Percentiles rank a stretch among this genome's conserved stretches.
Conservation (phyloP, 2,113 vertebrate genomes). For the Vombatus ursinus region DNA sequence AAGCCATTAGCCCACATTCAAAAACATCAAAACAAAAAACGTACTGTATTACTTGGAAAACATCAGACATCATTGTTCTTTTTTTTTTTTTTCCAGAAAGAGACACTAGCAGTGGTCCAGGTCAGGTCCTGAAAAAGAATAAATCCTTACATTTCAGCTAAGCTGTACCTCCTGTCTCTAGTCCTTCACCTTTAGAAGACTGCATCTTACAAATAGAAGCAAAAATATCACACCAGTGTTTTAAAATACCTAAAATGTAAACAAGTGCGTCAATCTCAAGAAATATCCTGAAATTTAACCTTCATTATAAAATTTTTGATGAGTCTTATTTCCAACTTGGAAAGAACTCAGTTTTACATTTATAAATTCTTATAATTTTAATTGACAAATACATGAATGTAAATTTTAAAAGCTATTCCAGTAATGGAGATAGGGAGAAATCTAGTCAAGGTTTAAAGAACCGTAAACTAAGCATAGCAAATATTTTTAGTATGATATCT, state of each 20-base stretch:
- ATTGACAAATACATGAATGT: background rate
- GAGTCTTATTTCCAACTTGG: background rate
- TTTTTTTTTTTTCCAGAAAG: too few relatives aligned
- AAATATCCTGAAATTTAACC: background rate
- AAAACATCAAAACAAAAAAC: background rate
- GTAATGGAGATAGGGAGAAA: background rate
- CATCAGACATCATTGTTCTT: background rate
- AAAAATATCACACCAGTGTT: conserved; percentile 3
- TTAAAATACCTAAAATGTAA: conserved; percentile 11
- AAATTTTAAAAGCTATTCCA: background rate
- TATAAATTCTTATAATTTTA: background rate
- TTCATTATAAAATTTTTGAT: background rate
- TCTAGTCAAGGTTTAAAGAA: background rate
- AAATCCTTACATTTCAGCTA: background rate
- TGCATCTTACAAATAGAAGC: background rate
- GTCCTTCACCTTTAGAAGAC: background rate
- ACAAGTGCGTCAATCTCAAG: background rate
- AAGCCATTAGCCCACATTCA: background rate
- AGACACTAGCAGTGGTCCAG: background rate
- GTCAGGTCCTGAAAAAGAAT: rapidly evolving
- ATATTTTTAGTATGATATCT: background rate
- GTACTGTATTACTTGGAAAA: rapidly evolving
- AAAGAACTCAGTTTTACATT: background rate
- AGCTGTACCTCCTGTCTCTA: background rate
- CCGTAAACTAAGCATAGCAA: background rate